phyloP scores from a whole-genome alignment of 35 echinoderm and acorn worm species.

The Apostichopus japonicus region DNA sequence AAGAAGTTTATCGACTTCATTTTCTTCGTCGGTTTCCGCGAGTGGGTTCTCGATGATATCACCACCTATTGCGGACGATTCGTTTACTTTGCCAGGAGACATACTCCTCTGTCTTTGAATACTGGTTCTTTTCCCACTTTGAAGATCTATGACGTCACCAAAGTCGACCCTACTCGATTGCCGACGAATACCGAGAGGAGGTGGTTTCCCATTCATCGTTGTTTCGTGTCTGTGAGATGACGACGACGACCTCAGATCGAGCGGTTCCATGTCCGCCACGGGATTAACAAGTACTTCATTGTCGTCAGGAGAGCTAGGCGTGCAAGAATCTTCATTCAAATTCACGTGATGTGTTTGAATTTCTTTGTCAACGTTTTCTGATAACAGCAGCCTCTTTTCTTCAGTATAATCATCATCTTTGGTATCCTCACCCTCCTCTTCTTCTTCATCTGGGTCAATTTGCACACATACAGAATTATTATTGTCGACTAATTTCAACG shows the following conservation, averaged over 20 bases:
- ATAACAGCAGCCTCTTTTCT: not conserved
- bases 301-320: not conserved
- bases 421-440: not conserved
- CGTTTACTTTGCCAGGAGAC: not conserved
- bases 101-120: conserved; percentile 10
- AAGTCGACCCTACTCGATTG: conserved; percentile 48
- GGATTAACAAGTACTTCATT: conserved; percentile 15
- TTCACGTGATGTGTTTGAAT: not conserved
- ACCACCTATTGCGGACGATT: not conserved
- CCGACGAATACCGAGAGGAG: not conserved
- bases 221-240: not conserved
- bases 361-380: not conserved
- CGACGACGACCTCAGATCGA: not conserved
- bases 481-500: conserved; percentile 31
- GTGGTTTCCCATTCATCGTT: not conserved
- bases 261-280: not conserved
- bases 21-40: conserved; percentile 39
- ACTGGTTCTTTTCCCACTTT: conserved; percentile 55
- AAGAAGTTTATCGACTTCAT: conserved; percentile 38
- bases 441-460: not conserved
- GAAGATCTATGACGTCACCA: conserved; percentile 53
- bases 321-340: not conserved
- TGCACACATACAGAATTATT: conserved; percentile 2
- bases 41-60: conserved; percentile 52
- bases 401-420: not conserved